These are phyloP conservation scores for Eilema depressum DNA, from an alignment of 2,888 invertebrate genomes.

Conservation along the genomic window DNA sequence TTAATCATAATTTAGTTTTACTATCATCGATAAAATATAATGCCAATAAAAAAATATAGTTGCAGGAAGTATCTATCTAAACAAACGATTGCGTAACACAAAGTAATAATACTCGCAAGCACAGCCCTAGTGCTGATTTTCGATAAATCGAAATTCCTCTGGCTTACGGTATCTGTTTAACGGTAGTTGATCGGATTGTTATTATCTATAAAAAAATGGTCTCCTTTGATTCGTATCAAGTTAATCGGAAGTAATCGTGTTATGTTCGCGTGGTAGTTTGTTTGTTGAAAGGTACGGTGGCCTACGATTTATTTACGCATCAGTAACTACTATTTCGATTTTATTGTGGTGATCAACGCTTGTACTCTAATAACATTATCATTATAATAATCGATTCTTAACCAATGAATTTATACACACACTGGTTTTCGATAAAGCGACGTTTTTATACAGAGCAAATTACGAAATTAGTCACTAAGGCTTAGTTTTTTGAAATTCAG, in stretches of 20 bases:
- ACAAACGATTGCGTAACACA: not conserved
- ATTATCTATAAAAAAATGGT: conserved; percentile 69
- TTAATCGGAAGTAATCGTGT: conserved; percentile 78
- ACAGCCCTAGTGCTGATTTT: conserved; percentile 63
- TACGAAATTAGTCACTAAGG: not conserved
- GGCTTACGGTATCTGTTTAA: conserved; percentile 78
- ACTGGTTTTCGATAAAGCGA: not conserved
- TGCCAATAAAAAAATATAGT: not conserved
- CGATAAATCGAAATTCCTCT: conserved; percentile 73
- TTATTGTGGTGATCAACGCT: conserved; percentile 48
- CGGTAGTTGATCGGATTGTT: conserved; percentile 79
- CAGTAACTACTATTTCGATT: conserved; percentile 58
- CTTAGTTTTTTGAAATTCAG: not conserved
- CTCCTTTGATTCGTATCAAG: conserved; percentile 68
- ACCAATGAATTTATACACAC: conserved; percentile 29
- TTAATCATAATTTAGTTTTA: not conserved
- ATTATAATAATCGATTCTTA: conserved; percentile 48
- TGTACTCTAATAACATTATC: conserved; percentile 47
- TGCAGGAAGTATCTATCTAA: not conserved
- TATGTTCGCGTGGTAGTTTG: conserved; percentile 64
- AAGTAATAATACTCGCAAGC: not conserved
- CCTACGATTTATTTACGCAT: conserved; percentile 63
- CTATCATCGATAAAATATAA: not conserved
- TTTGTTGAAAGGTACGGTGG: conserved; percentile 62
- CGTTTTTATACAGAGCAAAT: not conserved